Evolutionary conservation across 2,888 invertebrate species (phyloP), one percentile per base, ranked within the genome.

Genomic region (Macrophya annulata): DNA sequence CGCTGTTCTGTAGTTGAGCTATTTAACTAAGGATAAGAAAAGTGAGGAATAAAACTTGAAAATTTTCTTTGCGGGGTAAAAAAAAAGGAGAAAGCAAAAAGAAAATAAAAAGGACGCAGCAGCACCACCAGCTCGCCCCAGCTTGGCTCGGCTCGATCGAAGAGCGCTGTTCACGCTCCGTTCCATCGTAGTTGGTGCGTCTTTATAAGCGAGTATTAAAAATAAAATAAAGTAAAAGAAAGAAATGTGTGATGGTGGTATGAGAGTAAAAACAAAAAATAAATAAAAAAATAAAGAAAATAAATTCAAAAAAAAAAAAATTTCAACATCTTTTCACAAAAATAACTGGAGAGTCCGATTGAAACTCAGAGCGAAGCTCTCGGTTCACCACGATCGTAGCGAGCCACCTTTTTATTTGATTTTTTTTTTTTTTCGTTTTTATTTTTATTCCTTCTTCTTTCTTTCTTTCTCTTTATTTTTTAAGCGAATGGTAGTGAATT

Each of bases 401-500:
- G 10, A 62, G 62, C 25, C 62, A 62, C 21, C 8, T 45, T 45
- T n/a, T 40, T n/a, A 6, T 45, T 72, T 43, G 43, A 21, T 43
- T 43, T 43, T 21, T 68, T 17, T 43, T 72, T 72, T 5, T 72
- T 17, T 72, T n/a, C 0, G 8, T 31, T 31, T n/a, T n/a, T n/a
- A n/a, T n/a, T n/a, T n/a, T n/a, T n/a, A n/a, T n/a, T n/a, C n/a
- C 25, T 68, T 68, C 31, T 31, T 6, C 2, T 37, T 68, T 68
- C 25, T 31, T 2, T 31, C 15, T 68, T 68, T 6, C 6, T 77
- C 17, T 8, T 51, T 51, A 55, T 37, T 5, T 55, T 45, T 25
- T 25, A 55, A 62, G 43, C 40, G 62, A 81, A 62, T 81, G 81
- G 81, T n/a, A 62, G 55, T 81, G 81, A 81, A 62, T 81, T 81